Conservation (phyloP, 1,140 invertebrate species). For the Rhagoletis zephyria region DNA sequence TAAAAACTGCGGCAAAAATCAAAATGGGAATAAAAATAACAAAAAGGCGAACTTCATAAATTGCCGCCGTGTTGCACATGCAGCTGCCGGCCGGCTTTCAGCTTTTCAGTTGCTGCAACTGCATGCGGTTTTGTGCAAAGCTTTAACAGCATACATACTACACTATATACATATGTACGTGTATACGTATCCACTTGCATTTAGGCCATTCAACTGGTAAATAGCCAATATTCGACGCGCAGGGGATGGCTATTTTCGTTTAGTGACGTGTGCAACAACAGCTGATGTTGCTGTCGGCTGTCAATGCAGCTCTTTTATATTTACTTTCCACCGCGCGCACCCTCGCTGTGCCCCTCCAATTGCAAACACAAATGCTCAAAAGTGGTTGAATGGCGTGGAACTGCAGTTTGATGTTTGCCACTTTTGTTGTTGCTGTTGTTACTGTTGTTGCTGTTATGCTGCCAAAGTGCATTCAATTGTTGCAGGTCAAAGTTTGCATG, state of each 20-base stretch:
- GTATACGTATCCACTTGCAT: neutral
- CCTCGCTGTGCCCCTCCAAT: neutral
- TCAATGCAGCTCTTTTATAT: no score
- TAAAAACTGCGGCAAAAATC: slow-evolving; percentile 18
- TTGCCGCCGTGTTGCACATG: slow-evolving; percentile 10
- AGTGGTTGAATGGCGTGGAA: neutral
- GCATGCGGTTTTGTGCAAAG: neutral
- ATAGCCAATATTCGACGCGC: neutral
- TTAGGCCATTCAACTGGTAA: slow-evolving; percentile 39
- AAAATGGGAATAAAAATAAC: no score
- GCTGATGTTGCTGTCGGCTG: slow-evolving; percentile 4
- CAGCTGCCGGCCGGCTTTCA: slow-evolving; percentile 1
- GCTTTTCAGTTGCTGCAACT: neutral
- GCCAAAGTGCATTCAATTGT: slow-evolving; percentile 51
- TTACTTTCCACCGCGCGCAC: neutral
- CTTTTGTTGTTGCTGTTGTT: neutral
- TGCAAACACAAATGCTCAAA: neutral
- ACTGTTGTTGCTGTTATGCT: neutral
- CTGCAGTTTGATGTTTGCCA: slow-evolving; percentile 19
- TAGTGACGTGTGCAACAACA: neutral
- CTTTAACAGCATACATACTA: neutral
- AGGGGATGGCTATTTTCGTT: neutral
- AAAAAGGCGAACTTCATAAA: slow-evolving; percentile 28
- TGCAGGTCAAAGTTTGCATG: slow-evolving; percentile 48
- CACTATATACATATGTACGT: neutral